Conservation (phyloP, 2,797 vertebrate species). For the Melanogrammus aeglefinus region DNA sequence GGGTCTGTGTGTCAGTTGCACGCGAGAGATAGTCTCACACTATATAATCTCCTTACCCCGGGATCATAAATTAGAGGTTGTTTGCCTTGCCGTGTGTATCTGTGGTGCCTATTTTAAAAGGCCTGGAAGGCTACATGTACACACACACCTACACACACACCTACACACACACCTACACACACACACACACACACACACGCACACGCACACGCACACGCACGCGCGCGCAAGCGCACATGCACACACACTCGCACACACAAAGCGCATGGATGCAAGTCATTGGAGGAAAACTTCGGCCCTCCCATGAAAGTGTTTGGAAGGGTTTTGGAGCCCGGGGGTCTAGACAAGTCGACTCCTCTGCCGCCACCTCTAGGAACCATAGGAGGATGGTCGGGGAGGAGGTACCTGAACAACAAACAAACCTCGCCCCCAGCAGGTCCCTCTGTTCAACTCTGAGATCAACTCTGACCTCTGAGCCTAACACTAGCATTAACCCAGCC, state of each 20-base stretch:
- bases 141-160: neutral
- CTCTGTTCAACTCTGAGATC: too few relatives aligned
- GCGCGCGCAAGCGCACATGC: too few relatives aligned
- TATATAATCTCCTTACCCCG: conserved; percentile 14
- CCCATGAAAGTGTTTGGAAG: conserved; percentile 9
- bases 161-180: neutral
- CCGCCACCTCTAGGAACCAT: too few relatives aligned
- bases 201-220: neutral
- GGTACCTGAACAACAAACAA: too few relatives aligned
- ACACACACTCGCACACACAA: neutral
- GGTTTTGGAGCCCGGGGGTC: conserved; percentile 26
- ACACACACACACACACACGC: conserved; percentile 4
- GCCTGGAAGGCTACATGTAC: neutral
- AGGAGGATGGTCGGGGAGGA: too few relatives aligned
- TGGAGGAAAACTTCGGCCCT: conserved; percentile 6
- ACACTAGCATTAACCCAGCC: too few relatives aligned
- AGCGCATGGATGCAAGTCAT: neutral
- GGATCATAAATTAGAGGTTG: conserved; percentile 22
- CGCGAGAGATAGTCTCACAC: conserved; percentile 13
- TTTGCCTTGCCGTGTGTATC: conserved; percentile 9
- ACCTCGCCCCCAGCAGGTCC: too few relatives aligned
- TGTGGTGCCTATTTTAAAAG: conserved; percentile 36
- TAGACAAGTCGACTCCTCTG: conserved; percentile 30
- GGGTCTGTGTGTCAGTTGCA: neutral
- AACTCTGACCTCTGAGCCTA: too few relatives aligned